A percentile compares a stretch with the other conserved stretches of the same genome.
Conservation (phyloP, 2,888 invertebrate genomes). For the Gisinianus flammeolus region DNA sequence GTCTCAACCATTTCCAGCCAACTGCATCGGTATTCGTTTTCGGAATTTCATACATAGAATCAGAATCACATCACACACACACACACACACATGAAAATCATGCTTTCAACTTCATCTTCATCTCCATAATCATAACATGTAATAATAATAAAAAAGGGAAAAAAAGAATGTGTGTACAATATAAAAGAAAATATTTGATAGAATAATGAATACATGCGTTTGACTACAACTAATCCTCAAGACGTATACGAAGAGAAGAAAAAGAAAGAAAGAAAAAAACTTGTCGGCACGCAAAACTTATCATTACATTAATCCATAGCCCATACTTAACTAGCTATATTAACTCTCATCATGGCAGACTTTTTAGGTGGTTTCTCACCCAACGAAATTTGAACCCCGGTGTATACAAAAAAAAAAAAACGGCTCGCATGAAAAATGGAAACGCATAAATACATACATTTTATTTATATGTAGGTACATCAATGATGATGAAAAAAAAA, state of each 20-base stretch:
- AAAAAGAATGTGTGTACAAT: conserved; percentile 4
- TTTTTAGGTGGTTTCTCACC: not conserved
- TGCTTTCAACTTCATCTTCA: not conserved
- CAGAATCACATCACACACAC: not conserved
- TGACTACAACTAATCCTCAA: conserved; percentile 4
- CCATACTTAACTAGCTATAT: conserved; percentile 23
- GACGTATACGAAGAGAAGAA: not conserved
- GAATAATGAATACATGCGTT: conserved; percentile 35
- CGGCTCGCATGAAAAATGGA: too few species aligned
- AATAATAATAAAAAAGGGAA: not conserved
- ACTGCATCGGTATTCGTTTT: too few species aligned
- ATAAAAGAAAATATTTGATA: conserved; percentile 34
- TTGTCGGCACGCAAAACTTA: conserved; percentile 28
- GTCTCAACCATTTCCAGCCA: not conserved
- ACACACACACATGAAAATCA: not conserved
- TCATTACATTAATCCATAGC: conserved; percentile 22
- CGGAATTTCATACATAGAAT: conserved; percentile 15
- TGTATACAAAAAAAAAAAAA: not conserved
- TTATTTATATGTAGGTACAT: too few species aligned
- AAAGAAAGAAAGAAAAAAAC: not conserved
- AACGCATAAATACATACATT: too few species aligned
- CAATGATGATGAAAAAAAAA: too few species aligned
- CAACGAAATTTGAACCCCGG: not conserved
- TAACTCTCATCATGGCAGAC: not conserved
- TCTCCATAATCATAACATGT: conserved; percentile 2